A percentile compares a stretch with the other conserved stretches of the same genome.
These are phyloP conservation scores for Nothura maculosa DNA, from an alignment of 2,797 vertebrate species.

Conservation along the genomic window DNA sequence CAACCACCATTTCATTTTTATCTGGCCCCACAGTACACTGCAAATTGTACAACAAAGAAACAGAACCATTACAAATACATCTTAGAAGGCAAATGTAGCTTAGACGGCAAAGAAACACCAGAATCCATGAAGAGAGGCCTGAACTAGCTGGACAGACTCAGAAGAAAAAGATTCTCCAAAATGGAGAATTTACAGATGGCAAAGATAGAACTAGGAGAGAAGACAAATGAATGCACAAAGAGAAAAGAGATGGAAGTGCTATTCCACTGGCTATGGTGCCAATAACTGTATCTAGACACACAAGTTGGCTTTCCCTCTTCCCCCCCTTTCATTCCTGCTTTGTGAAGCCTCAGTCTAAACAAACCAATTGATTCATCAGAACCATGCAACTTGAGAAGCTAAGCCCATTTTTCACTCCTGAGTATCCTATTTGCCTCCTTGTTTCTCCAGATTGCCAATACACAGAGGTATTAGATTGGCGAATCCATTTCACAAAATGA, in stretches of 20 bases:
- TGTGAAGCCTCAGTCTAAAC: neutral
- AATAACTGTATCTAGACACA: neutral
- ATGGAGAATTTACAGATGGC: neutral
- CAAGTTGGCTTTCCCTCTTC: neutral
- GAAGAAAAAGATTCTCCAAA: neutral
- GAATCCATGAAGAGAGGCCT: neutral
- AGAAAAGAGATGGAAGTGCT: neutral
- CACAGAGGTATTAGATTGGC: neutral
- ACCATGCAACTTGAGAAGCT: neutral
- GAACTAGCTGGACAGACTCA: neutral
- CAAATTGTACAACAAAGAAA: neutral
- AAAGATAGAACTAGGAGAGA: neutral
- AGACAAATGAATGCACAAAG: neutral
- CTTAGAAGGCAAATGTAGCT: accelerated
- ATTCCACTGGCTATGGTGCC: neutral
- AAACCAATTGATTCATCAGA: neutral
- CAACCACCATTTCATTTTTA: neutral
- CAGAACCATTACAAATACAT: neutral
- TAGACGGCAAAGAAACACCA: neutral
- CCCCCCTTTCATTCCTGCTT: neutral
- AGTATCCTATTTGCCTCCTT: neutral
- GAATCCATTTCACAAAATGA: neutral
- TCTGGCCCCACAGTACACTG: neutral
- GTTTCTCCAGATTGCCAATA: neutral
- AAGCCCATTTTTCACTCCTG: neutral